A percentile compares a stretch with the other conserved stretches of the same genome.
Evolutionary conservation across 2,888 invertebrate species (phyloP).

Genomic region (Cosmia trapezina): DNA sequence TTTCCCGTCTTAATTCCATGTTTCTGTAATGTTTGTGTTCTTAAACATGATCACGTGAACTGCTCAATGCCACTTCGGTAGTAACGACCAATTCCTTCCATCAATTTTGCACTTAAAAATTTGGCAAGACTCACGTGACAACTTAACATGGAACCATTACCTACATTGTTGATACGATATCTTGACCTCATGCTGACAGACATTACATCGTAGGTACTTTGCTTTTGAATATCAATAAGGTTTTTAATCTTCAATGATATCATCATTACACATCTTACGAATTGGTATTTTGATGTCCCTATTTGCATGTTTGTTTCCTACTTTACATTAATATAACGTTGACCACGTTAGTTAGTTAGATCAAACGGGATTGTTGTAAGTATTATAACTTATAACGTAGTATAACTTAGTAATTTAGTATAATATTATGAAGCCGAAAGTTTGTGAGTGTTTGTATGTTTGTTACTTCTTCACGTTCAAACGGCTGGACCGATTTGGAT

Average conservation of each 20-base stretch:
- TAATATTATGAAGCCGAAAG: too few species aligned
- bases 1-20: slow-evolving; percentile 7
- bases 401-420: too few species aligned
- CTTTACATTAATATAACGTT: slow-evolving; percentile 1
- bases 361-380: neutral
- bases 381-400: neutral
- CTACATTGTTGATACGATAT: slow-evolving; percentile 42
- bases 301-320: slow-evolving; percentile 8
- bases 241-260: slow-evolving; percentile 70
- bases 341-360: neutral
- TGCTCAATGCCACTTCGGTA: slow-evolving; percentile 41
- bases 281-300: slow-evolving; percentile 11
- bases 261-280: slow-evolving; percentile 54
- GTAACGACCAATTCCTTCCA: slow-evolving; percentile 41
- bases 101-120: slow-evolving; percentile 47
- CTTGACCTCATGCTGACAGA: slow-evolving; percentile 50
- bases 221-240: slow-evolving; percentile 44
- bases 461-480: too few species aligned
- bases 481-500: too few species aligned
- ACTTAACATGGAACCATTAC: slow-evolving; percentile 22
- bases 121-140: slow-evolving; percentile 36
- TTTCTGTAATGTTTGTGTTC: neutral
- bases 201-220: slow-evolving; percentile 16
- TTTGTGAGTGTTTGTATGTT: too few species aligned
- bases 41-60: slow-evolving; percentile 13